phyloP scores from a whole-genome alignment of 1,140 invertebrate genomes.

The Melipona quadrifasciata region DNA sequence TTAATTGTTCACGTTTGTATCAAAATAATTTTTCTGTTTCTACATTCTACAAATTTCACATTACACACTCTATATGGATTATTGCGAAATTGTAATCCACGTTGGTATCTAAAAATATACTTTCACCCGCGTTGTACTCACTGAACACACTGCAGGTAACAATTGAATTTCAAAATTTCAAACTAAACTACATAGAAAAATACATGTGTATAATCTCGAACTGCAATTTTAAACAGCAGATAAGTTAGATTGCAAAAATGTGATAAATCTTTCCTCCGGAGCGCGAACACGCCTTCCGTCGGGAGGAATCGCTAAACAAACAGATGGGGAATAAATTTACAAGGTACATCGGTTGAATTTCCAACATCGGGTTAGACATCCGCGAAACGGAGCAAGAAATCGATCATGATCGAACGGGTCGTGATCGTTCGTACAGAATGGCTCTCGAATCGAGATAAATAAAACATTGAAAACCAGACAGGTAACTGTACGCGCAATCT shows the following conservation, averaged over 20 bases:
- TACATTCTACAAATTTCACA: too few relatives aligned
- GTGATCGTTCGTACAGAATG: neutral
- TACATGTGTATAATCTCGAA: too few relatives aligned
- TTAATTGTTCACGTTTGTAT: too few relatives aligned
- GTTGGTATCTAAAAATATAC: too few relatives aligned
- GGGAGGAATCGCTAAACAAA: neutral
- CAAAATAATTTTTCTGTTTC: too few relatives aligned
- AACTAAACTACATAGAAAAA: too few relatives aligned
- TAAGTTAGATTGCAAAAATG: neutral
- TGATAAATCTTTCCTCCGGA: neutral
- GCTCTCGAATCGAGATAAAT: slow-evolving; percentile 23
- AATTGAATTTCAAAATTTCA: too few relatives aligned
- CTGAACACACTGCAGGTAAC: too few relatives aligned
- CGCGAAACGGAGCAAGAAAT: slow-evolving; percentile 1
- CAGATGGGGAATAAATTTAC: neutral
- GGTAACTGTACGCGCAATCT: slow-evolving; percentile 24
- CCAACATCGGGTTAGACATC: neutral
- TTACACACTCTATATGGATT: too few relatives aligned
- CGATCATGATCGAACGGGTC: slow-evolving; percentile 10
- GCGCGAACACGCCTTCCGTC: neutral
- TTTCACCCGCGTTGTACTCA: too few relatives aligned
- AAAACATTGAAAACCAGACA: slow-evolving; percentile 2
- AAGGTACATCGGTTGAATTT: neutral
- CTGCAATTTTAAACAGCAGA: too few relatives aligned
- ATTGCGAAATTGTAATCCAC: too few relatives aligned